A percentile compares a stretch with the other conserved stretches of the same genome.
Evolutionary conservation across 2,888 invertebrate species (phyloP).

Genomic region (Therioaphis trifolii): DNA sequence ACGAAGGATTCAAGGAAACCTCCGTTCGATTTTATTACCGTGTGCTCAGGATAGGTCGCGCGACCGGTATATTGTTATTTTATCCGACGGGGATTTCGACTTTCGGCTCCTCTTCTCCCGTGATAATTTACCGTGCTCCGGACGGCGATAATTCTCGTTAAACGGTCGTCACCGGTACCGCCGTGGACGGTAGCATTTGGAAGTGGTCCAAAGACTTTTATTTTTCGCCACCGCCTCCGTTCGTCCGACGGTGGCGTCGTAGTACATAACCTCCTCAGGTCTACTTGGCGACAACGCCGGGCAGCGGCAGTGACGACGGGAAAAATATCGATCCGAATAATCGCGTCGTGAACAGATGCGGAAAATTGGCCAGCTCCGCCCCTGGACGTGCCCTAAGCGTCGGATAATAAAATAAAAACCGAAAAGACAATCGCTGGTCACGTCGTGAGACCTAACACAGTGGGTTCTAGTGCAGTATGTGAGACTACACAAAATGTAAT

Average conservation of each 20-base stretch:
- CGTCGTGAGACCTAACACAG: too few species aligned
- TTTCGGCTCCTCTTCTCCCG: background rate
- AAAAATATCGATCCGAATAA: conserved; percentile 52
- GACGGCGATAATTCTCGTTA: background rate
- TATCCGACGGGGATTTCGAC: background rate
- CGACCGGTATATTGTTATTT: too few species aligned
- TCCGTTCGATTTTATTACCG: too few species aligned
- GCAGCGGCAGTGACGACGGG: too few species aligned
- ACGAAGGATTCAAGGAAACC: too few species aligned
- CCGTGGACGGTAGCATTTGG: conserved; percentile 5
- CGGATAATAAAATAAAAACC: conserved; percentile 16
- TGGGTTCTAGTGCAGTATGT: too few species aligned
- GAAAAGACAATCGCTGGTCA: conserved; percentile 10
- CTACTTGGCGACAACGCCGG: conserved; percentile 2
- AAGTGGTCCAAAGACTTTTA: conserved; percentile 29
- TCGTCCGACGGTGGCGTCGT: background rate
- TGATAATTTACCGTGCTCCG: background rate
- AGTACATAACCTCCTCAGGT: background rate
- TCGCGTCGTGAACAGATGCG: conserved; percentile 48
- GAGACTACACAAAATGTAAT: too few species aligned
- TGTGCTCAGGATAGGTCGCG: too few species aligned
- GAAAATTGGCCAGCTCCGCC: conserved; percentile 42
- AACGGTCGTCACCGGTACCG: background rate
- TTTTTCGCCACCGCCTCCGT: background rate
- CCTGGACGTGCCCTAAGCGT: conserved; percentile 18